Evolutionary conservation across 2,797 vertebrate species (phyloP), one percentile per base, ranked within the genome.

Genomic region (Huso huso): DNA sequence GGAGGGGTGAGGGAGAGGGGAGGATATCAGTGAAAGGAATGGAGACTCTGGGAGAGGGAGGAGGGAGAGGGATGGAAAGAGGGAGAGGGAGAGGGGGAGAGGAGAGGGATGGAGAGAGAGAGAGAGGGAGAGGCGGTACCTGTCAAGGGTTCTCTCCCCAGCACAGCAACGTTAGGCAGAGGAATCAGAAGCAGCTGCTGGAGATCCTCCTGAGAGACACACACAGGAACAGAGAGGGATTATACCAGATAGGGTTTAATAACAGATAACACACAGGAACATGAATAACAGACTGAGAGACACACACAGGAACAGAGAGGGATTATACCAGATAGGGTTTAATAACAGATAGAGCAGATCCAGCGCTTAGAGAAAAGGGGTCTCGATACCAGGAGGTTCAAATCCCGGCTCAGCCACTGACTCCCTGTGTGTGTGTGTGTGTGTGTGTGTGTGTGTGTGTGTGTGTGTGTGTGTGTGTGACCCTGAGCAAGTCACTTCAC

Each of bases 131-230:
- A n/a, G 13, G 23, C 4, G 18, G 76, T 83, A 96, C 94, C 94
- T 90, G 93, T 94, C 64, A 94, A 77, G 50, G 93, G 92, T 73
- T 95, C 90, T 71, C 87, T 88, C 48, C 88, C 92, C 82, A 96
- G 67, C 51, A 90, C 87, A 75, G 91, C 88, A 49, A 92, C 80
- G 50, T 94, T 94, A 51, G 94, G 94, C 49, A 94, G 89, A 3
- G 89, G 78, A 73, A 87, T 89, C 77, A 96, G 81, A 74, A 96
- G 84, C 79, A 95, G 74, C 78, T 95, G 90, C 80, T 94, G 93
- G 48, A 96, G 85, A 74, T 93, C 88, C 70, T 94, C 92, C 94
- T 96, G 77, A 57, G 6, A 37, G 23, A 37, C 23, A 37, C 23
- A 37, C 23, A 37, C 23, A 37, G 8, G 10, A 58, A 10, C 49